Conservation (phyloP, 2,797 vertebrate species). For the Enteromius paludinosus region DNA sequence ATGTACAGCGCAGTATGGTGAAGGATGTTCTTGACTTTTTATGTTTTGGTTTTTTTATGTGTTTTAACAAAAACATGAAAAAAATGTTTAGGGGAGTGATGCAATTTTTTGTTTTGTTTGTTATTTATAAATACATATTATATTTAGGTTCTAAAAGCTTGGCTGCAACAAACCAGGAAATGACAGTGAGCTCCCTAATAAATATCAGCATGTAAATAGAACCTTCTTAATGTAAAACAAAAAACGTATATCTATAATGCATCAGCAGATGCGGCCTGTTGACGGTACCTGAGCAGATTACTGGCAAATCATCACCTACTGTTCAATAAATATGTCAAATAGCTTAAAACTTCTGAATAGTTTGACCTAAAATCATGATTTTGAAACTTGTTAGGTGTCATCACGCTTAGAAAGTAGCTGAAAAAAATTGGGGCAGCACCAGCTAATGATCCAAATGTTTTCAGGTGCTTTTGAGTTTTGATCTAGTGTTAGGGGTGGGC, state of each 20-base stretch:
- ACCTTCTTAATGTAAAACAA: too few species aligned
- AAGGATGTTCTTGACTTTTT: neutral
- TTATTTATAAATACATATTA: neutral
- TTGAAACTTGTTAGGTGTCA: neutral
- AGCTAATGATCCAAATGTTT: too few species aligned
- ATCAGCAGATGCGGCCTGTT: neutral
- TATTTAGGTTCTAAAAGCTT: neutral
- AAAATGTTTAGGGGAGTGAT: neutral
- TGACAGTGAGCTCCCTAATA: neutral
- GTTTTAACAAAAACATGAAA: neutral
- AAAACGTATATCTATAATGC: too few species aligned
- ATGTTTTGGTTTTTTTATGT: too few species aligned
- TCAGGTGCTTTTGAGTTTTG: too few species aligned
- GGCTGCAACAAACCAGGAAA: neutral
- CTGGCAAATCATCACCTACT: neutral
- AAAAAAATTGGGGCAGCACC: too few species aligned
- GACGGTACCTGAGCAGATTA: neutral
- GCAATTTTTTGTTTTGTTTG: neutral
- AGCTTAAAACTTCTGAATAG: neutral
- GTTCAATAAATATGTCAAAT: neutral
- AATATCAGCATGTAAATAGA: too few species aligned
- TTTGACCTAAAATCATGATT: neutral
- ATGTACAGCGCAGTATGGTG: neutral
- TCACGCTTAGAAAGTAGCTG: too few species aligned
- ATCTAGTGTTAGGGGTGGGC: too few species aligned